Evolutionary conservation across 2,113 vertebrate species (phyloP).

Genomic region (Oreotragus oreotragus): DNA sequence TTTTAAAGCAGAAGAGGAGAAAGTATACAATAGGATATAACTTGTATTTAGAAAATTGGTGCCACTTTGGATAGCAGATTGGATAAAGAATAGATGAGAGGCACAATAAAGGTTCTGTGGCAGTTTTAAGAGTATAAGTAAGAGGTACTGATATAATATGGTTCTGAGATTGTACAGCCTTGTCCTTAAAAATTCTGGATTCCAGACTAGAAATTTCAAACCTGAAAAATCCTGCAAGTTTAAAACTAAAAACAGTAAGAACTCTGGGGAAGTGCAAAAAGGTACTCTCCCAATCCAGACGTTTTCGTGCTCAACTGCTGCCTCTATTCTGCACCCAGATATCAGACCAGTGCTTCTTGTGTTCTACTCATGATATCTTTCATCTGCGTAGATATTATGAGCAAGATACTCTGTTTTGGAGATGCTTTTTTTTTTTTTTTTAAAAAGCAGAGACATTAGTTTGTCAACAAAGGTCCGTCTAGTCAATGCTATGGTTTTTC

Average conservation of each 20-base stretch:
- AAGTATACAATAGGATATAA: neutral
- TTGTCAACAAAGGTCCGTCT: too few species aligned
- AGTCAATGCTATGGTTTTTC: too few species aligned
- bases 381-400: neutral
- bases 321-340: neutral
- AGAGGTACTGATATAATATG: neutral
- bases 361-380: neutral
- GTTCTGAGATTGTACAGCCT: neutral
- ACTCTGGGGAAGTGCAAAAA: neutral
- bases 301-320: neutral
- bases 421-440: neutral
- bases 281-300: neutral
- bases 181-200: neutral
- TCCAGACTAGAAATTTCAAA: neutral
- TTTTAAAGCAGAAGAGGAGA: neutral
- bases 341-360: neutral
- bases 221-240: neutral
- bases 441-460: too few species aligned
- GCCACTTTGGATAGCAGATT: neutral
- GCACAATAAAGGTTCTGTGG: neutral
- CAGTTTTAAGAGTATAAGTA: neutral
- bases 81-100: neutral
- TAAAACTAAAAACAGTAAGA: neutral
- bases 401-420: neutral
- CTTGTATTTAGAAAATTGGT: neutral